Evolutionary conservation across 2,888 invertebrate genomes (phyloP), one percentile per base, ranked within the genome.

Genomic region (Polyommatus iphigenia): DNA sequence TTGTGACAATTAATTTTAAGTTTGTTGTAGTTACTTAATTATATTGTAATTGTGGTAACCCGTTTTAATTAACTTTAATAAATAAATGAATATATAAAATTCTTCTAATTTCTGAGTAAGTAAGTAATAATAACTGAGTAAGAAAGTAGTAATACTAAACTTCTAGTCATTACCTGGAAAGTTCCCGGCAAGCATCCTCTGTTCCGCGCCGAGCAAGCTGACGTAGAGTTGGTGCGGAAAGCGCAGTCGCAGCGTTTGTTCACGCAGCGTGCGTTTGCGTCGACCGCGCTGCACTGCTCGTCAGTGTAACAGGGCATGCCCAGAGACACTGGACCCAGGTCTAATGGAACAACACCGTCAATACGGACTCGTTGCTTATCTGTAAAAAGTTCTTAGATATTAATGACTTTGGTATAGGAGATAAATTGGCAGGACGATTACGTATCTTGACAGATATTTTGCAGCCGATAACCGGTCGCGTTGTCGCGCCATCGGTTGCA

Each of bases 181-280:
- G 98, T 98, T 79, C 97, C 97, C 20, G 96, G 95, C 82, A 97
- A 95, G 87, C 98, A 98, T 71, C 98, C 98, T 78, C 96, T 95
- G 83, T 95, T 96, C 76, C 95, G 91, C 0, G 97, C 97, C 24
- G 96, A 95, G 89, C 98, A 98, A 54, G 94, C 91, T 20, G 93
- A 94, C 73, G 96, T 95, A 36, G 94, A 93, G 81, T 96, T 96
- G 18, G 91, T 93, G 76, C 93, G 92, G 80, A 95, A 90, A 13
- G 95, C 91, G 87, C 98, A 98, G 85, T 98, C 97, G 86, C 98
- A 98, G 78, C 95, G 87, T 78, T 97, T 97, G 83, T 96, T 95
- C 41, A 95, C 88, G 87, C 98, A 98, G 78, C 95, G 92, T 0
- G 98, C 96, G 86, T 96, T 94, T 0, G 96, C 95, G 91, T 98